These are phyloP conservation scores for Drosophila dunni DNA, from an alignment of 1,140 invertebrate genomes.

Conservation along the genomic window DNA sequence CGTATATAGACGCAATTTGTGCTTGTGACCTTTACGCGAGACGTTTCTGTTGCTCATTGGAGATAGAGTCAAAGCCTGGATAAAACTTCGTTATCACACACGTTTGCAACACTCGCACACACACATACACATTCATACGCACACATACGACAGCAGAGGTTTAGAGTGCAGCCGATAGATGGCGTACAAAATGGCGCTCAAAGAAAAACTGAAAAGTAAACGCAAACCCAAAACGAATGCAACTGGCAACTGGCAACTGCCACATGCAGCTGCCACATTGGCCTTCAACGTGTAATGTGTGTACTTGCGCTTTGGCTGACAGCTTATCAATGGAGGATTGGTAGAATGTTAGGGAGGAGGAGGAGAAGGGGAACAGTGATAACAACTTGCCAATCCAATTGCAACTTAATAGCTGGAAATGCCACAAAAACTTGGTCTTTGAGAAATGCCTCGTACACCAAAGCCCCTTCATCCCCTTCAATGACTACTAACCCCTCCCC, in stretches of 20 bases:
- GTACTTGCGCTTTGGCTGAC: constrained; percentile 3
- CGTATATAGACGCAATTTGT: background rate
- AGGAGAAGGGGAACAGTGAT: background rate
- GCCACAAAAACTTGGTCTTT: constrained; percentile 18
- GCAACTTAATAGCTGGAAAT: background rate
- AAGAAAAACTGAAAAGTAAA: constrained; percentile 13
- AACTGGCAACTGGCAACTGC: constrained; percentile 20
- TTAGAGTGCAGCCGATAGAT: constrained; percentile 18
- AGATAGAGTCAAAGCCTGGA: constrained; percentile 19
- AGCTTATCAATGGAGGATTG: background rate
- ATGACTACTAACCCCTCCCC: too few relatives aligned
- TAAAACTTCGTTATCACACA: constrained; percentile 45
- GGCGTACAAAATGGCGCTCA: constrained; percentile 4
- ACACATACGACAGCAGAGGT: background rate
- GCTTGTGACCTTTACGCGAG: constrained; percentile 34
- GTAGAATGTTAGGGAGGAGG: too few relatives aligned
- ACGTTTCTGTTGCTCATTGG: constrained; percentile 1
- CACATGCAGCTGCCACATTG: constrained; percentile 23
- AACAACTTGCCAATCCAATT: constrained; percentile 17
- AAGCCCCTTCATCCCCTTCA: too few relatives aligned
- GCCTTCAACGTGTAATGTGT: constrained; percentile 21
- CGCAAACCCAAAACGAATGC: constrained; percentile 12
- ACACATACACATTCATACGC: background rate
- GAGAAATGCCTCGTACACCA: background rate
- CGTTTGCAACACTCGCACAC: background rate